These are phyloP conservation scores for Lepidurus couesii DNA, from an alignment of 1,140 invertebrate genomes.

Conservation along the genomic window DNA sequence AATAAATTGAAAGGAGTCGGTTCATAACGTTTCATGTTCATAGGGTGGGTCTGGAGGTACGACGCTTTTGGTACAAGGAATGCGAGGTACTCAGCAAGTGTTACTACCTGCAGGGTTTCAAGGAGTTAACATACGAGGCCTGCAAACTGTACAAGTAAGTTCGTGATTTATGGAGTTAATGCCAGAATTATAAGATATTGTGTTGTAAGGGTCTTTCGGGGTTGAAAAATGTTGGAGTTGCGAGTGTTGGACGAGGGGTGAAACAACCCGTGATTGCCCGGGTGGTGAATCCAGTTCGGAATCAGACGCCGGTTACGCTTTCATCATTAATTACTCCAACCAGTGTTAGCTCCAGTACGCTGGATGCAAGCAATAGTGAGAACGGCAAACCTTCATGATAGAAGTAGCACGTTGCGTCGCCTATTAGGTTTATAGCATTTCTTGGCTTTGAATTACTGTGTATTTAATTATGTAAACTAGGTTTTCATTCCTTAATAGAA, in stretches of 20 bases:
- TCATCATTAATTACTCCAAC: not conserved
- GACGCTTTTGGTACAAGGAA: slow-evolving; percentile 29
- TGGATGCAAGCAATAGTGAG: not conserved
- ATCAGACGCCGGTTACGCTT: slow-evolving; percentile 6
- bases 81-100: slow-evolving; percentile 31
- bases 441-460: not conserved
- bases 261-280: slow-evolving; percentile 13
- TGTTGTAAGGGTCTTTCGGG: not conserved
- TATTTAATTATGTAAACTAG: too few species aligned
- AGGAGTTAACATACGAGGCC: slow-evolving; percentile 23
- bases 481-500: not conserved
- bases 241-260: slow-evolving; percentile 18
- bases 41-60: not conserved
- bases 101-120: slow-evolving; percentile 32
- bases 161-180: not conserved
- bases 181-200: not conserved
- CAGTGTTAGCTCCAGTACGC: not conserved
- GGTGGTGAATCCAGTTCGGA: slow-evolving; percentile 9
- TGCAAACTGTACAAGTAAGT: slow-evolving; percentile 26
- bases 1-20: not conserved
- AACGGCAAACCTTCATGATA: slow-evolving; percentile 8
- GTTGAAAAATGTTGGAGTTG: slow-evolving; percentile 1
- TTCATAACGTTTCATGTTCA: not conserved
- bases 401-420: not conserved
- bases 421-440: not conserved